Evolutionary conservation across 2,113 vertebrate species (phyloP).

Genomic region (Scortum barcoo): DNA sequence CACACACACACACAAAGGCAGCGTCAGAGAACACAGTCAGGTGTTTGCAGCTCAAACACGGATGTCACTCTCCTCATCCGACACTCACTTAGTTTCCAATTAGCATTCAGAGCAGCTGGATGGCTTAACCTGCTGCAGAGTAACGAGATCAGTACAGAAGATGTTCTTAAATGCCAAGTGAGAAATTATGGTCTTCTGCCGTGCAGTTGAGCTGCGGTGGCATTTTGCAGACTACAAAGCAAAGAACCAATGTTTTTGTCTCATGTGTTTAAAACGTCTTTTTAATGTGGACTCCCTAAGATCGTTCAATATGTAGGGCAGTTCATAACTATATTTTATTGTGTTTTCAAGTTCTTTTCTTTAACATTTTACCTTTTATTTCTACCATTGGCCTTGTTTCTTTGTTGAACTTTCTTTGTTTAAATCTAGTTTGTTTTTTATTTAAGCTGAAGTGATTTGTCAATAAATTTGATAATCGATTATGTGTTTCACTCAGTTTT

Average conservation of each 20-base stretch:
- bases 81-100: constrained; percentile 18
- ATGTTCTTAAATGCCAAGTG: constrained; percentile 43
- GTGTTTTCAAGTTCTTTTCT: background rate
- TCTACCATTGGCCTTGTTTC: background rate
- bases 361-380: background rate
- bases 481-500: background rate
- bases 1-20: background rate
- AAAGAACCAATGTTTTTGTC: constrained; percentile 28
- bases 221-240: constrained; percentile 17
- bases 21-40: constrained; percentile 14
- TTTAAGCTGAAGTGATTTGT: too few species aligned
- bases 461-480: background rate
- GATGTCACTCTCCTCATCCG: constrained; percentile 22
- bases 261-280: background rate
- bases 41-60: constrained; percentile 30
- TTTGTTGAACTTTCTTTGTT: too few species aligned
- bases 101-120: constrained; percentile 42
- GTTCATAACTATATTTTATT: background rate
- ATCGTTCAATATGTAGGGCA: background rate
- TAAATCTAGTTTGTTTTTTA: background rate
- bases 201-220: constrained; percentile 2
- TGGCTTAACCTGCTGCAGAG: constrained; percentile 34
- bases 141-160: constrained; percentile 37
- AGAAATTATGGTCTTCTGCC: background rate
- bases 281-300: background rate